phyloP scores from a whole-genome alignment of 2,888 invertebrate genomes.

The Epirrhoe alternata region DNA sequence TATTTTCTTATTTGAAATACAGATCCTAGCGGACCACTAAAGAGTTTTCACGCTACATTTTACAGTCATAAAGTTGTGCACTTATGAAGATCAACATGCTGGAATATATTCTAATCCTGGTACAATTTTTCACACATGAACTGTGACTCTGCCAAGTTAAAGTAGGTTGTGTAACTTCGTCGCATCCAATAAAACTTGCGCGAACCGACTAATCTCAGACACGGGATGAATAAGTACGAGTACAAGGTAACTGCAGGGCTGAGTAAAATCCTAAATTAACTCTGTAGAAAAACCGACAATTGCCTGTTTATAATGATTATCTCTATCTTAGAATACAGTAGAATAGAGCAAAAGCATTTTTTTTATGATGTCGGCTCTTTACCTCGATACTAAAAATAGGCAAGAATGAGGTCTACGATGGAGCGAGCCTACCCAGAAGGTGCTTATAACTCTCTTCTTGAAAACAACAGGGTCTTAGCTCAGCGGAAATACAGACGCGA shows the following conservation, averaged over 20 bases:
- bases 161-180: conserved; percentile 45
- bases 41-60: not conserved
- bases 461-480: too few relatives aligned
- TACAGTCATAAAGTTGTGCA: conserved; percentile 1
- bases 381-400: too few relatives aligned
- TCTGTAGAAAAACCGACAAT: too few relatives aligned
- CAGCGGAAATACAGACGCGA: too few relatives aligned
- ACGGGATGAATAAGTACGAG: conserved; percentile 47
- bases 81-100: conserved; percentile 1
- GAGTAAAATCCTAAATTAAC: not conserved
- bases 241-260: conserved; percentile 29
- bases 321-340: too few relatives aligned
- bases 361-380: too few relatives aligned
- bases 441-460: too few relatives aligned
- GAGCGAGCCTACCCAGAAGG: too few relatives aligned
- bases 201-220: conserved; percentile 48
- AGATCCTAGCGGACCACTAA: not conserved
- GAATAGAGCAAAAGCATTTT: too few relatives aligned
- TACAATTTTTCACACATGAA: conserved; percentile 10
- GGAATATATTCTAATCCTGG: conserved; percentile 3
- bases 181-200: conserved; percentile 50
- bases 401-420: too few relatives aligned
- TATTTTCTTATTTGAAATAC: not conserved
- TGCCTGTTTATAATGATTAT: too few relatives aligned
- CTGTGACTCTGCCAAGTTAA: conserved; percentile 38